Evolutionary conservation across 2,113 vertebrate genomes (phyloP).

Genomic region (Bubo blakistoni): DNA sequence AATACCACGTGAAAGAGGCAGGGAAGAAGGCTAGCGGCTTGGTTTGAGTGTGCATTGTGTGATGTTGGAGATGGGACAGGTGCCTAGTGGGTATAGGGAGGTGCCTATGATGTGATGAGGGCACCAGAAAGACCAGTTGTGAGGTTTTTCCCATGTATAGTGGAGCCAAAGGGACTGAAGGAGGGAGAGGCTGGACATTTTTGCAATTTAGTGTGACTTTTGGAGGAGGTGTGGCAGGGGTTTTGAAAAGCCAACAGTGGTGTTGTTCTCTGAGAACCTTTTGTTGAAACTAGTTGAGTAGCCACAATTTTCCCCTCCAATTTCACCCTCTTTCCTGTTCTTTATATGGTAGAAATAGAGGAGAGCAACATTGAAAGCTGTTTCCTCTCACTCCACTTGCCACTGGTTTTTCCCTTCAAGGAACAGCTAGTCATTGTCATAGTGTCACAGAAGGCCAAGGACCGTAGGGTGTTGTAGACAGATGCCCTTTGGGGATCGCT

Average conservation of each 20-base stretch:
- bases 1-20: neutral
- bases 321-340: neutral
- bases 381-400: neutral
- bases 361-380: neutral
- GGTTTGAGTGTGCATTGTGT: neutral
- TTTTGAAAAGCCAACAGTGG: neutral
- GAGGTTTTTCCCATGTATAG: neutral
- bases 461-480: no score
- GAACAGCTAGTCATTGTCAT: neutral
- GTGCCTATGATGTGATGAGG: neutral
- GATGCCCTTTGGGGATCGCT: neutral
- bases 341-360: neutral
- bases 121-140: neutral
- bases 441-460: neutral
- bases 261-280: neutral
- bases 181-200: neutral
- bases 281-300: neutral
- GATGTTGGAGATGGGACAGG: neutral
- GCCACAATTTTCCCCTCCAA: neutral
- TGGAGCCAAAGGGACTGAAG: neutral
- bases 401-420: neutral
- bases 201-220: neutral
- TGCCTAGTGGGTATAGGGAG: neutral
- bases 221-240: no score
- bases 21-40: neutral